Base-by-base conservation (phyloP, 2,888 invertebrate genomes). In the Masnerella sp. region DNA sequence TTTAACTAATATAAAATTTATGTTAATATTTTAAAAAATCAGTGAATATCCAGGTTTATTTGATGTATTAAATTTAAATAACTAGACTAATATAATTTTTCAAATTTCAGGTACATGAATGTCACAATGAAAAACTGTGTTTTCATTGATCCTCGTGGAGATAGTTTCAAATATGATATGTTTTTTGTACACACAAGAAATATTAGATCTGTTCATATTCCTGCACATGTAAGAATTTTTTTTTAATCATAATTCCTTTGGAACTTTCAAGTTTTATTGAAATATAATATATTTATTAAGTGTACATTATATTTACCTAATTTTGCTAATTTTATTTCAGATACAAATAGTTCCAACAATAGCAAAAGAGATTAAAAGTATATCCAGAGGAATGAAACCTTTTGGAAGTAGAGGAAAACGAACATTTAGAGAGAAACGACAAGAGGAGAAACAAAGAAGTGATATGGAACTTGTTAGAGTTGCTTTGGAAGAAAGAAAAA, bases 41-140 rank as follows among this genome's bases (percentile, higher is more conserved):
- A n/a, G n/a, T n/a, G n/a, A n/a, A n/a, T n/a, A n/a, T n/a, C n/a
- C n/a, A n/a, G n/a, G n/a, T n/a, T n/a, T n/a, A n/a, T n/a, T n/a
- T n/a, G n/a, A n/a, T n/a, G n/a, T n/a, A n/a, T n/a, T n/a, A n/a
- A n/a, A n/a, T n/a, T n/a, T n/a, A n/a, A n/a, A n/a, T n/a, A n/a
- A n/a, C n/a, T n/a, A n/a, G n/a, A n/a, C n/a, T n/a, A n/a, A n/a
- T n/a, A n/a, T n/a, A n/a, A n/a, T n/a, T n/a, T n/a, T n/a, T n/a
- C n/a, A n/a, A n/a, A n/a, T n/a, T n/a, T n/a, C n/a, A 92, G 92
- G 62, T 91, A 81, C 79, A 93, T 93, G 93, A 93, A 93, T 79
- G 86, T 93, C 56, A 89, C 91, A 70, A 89, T 93, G 87, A 87
- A 86, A 76, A 89, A 92, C 84, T 91, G 90, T 62, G 85, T 92